phyloP scores from a whole-genome alignment of 1,140 invertebrate genomes.

The Drosophila hydei region DNA sequence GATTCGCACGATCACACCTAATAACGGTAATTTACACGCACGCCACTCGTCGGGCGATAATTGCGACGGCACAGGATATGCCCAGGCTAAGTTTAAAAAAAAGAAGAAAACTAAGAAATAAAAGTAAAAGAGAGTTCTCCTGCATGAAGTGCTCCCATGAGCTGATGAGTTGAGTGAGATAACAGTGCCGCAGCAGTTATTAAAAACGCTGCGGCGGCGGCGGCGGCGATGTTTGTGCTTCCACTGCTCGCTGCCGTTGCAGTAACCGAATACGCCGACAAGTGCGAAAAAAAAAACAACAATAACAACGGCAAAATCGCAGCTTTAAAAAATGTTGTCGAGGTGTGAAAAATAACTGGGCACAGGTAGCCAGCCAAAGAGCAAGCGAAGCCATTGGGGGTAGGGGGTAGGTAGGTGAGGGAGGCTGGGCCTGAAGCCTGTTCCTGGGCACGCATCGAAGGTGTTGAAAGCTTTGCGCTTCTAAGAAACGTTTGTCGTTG shows the following conservation, averaged over 20 bases:
- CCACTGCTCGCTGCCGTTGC: conserved; percentile 26
- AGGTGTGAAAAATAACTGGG: conserved; percentile 84
- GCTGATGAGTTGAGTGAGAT: conserved; percentile 73
- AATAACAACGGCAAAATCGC: conserved; percentile 1
- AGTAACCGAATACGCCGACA: conserved; percentile 78
- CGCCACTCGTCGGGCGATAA: conserved; percentile 57
- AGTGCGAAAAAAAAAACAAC: conserved; percentile 40
- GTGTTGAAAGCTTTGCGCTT: conserved; percentile 80
- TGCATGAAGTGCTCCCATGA: too few relatives aligned
- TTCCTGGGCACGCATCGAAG: conserved; percentile 71
- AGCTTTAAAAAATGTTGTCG: conserved; percentile 69
- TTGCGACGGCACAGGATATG: conserved; percentile 65
- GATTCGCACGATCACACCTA: conserved; percentile 81
- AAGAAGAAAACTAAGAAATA: too few relatives aligned
- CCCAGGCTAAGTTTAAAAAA: background rate
- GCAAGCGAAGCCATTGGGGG: too few relatives aligned
- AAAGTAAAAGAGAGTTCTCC: too few relatives aligned
- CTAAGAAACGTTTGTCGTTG: conserved; percentile 77
- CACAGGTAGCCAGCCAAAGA: conserved; percentile 18
- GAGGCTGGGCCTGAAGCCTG: conserved; percentile 24
- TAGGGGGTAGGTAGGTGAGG: background rate
- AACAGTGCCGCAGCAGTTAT: conserved; percentile 70
- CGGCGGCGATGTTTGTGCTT: conserved; percentile 22
- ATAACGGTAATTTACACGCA: conserved; percentile 84
- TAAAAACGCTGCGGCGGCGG: conserved; percentile 65